phyloP scores from a whole-genome alignment of 2,113 vertebrate genomes.

The Cavia aperea region DNA sequence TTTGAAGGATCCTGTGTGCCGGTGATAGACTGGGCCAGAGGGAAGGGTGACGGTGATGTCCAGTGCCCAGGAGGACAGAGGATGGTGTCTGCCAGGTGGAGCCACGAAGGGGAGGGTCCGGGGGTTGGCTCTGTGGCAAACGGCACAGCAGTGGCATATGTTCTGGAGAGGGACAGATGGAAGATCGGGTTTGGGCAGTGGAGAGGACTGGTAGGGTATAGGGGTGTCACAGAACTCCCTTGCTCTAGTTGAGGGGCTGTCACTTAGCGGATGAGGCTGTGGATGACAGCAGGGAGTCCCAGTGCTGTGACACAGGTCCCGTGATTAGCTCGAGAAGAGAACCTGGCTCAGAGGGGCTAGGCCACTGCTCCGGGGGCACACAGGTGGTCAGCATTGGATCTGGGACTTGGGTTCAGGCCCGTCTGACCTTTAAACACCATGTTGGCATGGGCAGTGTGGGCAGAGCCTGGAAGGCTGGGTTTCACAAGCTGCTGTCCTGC shows the following conservation, averaged over 20 bases:
- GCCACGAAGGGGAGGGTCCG: neutral
- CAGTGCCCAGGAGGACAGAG: neutral
- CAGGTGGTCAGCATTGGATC: neutral
- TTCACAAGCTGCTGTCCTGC: accelerated
- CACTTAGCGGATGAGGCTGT: neutral
- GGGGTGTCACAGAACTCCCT: neutral
- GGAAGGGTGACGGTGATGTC: neutral
- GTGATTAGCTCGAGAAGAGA: neutral
- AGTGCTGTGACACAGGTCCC: neutral
- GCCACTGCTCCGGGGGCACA: neutral
- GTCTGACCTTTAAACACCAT: neutral
- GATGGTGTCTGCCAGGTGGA: neutral
- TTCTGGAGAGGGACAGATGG: neutral
- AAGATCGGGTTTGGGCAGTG: neutral
- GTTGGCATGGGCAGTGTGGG: neutral
- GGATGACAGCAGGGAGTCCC: neutral
- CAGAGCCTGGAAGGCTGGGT: neutral
- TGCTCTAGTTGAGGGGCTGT: neutral
- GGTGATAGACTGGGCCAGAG: neutral
- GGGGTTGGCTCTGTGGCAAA: neutral
- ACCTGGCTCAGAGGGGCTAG: neutral
- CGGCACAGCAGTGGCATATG: neutral
- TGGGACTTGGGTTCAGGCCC: neutral
- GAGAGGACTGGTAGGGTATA: neutral
- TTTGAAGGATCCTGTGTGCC: neutral